Base-by-base conservation (phyloP, 2,113 vertebrate species). In the Phylloscopus whistleri region DNA sequence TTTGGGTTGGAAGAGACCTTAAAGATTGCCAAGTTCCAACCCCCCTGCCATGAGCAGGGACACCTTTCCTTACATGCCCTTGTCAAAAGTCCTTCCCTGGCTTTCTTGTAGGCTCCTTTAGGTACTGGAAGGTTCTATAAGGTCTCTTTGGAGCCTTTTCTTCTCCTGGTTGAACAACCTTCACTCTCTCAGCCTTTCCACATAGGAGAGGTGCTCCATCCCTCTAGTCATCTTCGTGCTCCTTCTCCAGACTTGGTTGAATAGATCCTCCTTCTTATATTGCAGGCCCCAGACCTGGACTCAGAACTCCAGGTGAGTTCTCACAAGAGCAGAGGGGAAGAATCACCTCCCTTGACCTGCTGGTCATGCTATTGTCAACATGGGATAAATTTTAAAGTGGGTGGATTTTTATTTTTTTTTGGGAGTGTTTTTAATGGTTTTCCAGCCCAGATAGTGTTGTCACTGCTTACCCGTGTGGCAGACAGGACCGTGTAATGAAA, bases 401-500 rank as follows among this genome's bases (percentile, higher is more conserved):
- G 4, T 33, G 6, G 6, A 7, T 11, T 30, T 44, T 31, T n/a
- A n/a, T 73, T 27, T 26, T 74, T 39, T 18, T 18, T 26, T 16
- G 1, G 1, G 22, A 13, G 17, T 31, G 19, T 68, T 68, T 83
- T 35, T 24, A 30, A 51, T 37, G 18, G 4, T 46, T 89, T 86
- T 67, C 13, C 22, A 80, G 59, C 24, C 33, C 31, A 24, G 15
- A 26, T 43, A 7, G 48, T 55, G 17, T 23, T 55, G 39, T 51
- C 35, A 37, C n/a, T 6, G 0, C 52, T 80, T 27, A 39, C 2
- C 2, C 21, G 13, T 0, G 0, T 9, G 49, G 35, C 67, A 73
- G 48, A 39, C 2, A n/a, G 15, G n/a, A 46, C 30, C 1, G 1
- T 12, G 9, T 37, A 44, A 51, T 6, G 37, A 48, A 52, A 5